phyloP scores from a whole-genome alignment of 2,113 vertebrate species.

The Grammomys dolichurus region DNA sequence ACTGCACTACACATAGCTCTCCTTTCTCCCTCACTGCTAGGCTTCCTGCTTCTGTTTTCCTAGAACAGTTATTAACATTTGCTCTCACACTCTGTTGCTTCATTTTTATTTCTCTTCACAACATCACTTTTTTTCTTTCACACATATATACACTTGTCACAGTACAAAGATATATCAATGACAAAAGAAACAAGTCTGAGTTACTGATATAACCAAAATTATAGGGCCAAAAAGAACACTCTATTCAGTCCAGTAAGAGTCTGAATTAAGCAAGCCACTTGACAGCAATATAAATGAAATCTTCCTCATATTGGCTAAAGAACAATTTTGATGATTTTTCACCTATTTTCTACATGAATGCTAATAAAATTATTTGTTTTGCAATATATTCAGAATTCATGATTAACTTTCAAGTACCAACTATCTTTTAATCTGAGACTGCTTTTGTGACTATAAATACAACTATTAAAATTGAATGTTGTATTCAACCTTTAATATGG shows the following conservation, averaged over 20 bases:
- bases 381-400: background rate
- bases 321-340: background rate
- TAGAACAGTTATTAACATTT: background rate
- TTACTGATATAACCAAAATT: background rate
- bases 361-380: background rate
- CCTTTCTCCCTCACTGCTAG: background rate
- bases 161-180: background rate
- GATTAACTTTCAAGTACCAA: background rate
- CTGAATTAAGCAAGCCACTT: slow-evolving; percentile 3
- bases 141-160: background rate
- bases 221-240: background rate
- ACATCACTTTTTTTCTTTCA: background rate
- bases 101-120: background rate
- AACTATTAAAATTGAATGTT: background rate
- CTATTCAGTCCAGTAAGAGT: background rate
- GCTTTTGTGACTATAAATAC: background rate
- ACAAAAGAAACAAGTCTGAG: background rate
- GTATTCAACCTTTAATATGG: background rate
- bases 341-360: background rate
- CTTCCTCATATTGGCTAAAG: background rate
- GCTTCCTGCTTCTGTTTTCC: background rate
- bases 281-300: slow-evolving; percentile 19
- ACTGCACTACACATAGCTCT: background rate
- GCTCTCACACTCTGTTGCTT: background rate
- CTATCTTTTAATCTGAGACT: background rate